These are phyloP conservation scores for Nothoprocta perdicaria DNA, from an alignment of 2,113 vertebrate species.

Conservation along the genomic window DNA sequence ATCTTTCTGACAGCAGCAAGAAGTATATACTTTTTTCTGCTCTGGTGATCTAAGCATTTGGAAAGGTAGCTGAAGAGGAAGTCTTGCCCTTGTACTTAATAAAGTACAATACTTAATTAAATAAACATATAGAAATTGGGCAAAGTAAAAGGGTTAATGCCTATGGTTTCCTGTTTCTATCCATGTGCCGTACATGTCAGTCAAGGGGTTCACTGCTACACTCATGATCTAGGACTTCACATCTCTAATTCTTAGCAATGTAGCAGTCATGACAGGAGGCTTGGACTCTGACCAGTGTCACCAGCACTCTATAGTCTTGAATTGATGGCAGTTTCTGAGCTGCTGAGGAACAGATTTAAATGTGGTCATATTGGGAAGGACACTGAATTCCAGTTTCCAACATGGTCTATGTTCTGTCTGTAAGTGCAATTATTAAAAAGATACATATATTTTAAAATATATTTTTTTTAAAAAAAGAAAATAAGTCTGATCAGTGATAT, in stretches of 20 bases:
- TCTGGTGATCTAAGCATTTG: not conserved
- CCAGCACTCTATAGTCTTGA: not conserved
- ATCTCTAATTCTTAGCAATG: not conserved
- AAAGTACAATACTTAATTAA: not conserved
- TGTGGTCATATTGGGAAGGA: not conserved
- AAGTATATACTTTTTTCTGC: not conserved
- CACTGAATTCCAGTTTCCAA: not conserved
- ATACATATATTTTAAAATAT: too few species aligned
- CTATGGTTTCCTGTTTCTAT: not conserved
- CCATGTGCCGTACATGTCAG: not conserved
- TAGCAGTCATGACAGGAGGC: not conserved
- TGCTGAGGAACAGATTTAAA: not conserved
- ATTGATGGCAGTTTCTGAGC: not conserved
- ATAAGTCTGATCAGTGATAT: rapidly evolving
- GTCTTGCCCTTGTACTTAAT: not conserved
- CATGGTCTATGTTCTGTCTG: not conserved
- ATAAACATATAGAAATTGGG: not conserved
- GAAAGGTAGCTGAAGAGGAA: not conserved
- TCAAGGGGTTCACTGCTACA: not conserved
- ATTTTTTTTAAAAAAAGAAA: not conserved
- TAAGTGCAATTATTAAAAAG: not conserved
- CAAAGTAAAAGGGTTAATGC: not conserved
- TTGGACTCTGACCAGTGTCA: rapidly evolving
- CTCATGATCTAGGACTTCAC: not conserved
- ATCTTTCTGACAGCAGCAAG: not conserved